Evolutionary conservation across 2,888 invertebrate genomes (phyloP).

Genomic region (Geophilus truncorum): DNA sequence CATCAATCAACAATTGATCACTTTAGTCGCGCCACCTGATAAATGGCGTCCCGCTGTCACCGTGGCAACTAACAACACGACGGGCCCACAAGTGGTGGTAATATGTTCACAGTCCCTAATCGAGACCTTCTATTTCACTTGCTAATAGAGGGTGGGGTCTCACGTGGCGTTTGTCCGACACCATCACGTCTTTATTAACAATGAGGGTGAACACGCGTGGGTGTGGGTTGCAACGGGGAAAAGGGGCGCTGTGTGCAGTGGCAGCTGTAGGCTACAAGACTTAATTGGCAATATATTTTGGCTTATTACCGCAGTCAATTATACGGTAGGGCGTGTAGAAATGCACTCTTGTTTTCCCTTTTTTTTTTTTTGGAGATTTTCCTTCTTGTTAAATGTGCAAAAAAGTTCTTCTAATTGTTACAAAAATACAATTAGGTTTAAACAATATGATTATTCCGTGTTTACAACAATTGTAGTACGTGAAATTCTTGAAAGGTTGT

Average conservation of each 20-base stretch:
- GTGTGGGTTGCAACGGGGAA: not conserved
- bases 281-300: constrained; percentile 27
- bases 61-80: not conserved
- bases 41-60: constrained; percentile 21
- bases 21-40: constrained; percentile 1
- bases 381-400: not conserved
- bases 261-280: constrained; percentile 18
- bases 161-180: not conserved
- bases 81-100: constrained; percentile 15
- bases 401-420: too few relatives aligned
- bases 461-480: too few relatives aligned
- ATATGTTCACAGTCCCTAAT: constrained; percentile 24
- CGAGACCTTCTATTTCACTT: constrained; percentile 2
- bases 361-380: not conserved
- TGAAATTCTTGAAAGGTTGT: too few relatives aligned
- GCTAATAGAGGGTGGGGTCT: constrained; percentile 27
- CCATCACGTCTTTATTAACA: constrained; percentile 17
- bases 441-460: too few relatives aligned
- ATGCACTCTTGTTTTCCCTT: not conserved
- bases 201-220: constrained; percentile 2
- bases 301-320: constrained; percentile 27
- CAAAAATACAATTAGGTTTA: too few relatives aligned
- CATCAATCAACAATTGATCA: constrained; percentile 9
- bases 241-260: not conserved
- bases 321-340: constrained; percentile 7